Evolutionary conservation across 2,113 vertebrate species (phyloP).

Genomic region (Anthoscopus minutus): DNA sequence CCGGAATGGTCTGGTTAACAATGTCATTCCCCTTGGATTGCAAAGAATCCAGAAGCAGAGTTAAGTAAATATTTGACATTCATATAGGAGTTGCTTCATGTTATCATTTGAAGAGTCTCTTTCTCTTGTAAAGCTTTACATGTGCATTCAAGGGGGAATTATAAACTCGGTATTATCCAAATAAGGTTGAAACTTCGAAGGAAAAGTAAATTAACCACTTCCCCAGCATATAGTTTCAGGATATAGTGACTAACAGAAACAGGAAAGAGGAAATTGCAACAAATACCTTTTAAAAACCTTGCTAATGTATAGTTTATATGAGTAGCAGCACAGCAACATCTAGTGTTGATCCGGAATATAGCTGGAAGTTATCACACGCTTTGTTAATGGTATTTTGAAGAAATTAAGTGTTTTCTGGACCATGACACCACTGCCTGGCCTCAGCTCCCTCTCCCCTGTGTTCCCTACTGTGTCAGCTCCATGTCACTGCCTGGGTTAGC

Average conservation of each 20-base stretch:
- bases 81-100: constrained; percentile 11
- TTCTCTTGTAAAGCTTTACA: neutral
- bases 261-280: constrained; percentile 3
- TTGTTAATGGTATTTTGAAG: neutral
- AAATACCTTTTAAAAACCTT: neutral
- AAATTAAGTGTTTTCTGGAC: neutral
- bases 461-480: neutral
- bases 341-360: constrained; percentile 66
- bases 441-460: neutral
- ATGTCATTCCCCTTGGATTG: constrained; percentile 68
- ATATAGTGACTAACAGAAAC: neutral
- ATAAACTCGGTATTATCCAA: neutral
- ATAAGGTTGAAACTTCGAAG: neutral
- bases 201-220: neutral
- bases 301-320: constrained; percentile 41
- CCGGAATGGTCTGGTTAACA: constrained; percentile 39
- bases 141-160: neutral
- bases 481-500: rapidly evolving
- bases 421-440: neutral
- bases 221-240: neutral
- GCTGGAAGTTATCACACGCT: neutral
- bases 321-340: constrained; percentile 72
- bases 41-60: constrained; percentile 64
- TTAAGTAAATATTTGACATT: constrained; percentile 74
- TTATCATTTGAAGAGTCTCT: neutral